Base-by-base conservation (phyloP, 2,113 vertebrate genomes). In the Rhabdomys dilectus region DNA sequence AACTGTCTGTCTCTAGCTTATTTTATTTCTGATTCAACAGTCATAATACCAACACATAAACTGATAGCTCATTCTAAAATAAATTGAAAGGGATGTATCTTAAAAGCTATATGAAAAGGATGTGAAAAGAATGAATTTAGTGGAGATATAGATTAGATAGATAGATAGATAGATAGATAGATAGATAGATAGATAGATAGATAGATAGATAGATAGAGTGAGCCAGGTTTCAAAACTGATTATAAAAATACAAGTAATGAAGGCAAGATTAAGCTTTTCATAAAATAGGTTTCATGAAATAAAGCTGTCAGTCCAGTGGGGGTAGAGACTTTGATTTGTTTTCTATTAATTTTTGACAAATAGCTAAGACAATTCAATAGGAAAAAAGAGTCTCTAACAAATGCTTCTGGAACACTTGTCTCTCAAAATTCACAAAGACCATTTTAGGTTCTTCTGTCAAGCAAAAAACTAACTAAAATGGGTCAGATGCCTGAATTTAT, bases 21-120 rank as follows among this genome's bases (percentile, higher is more conserved):
- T 34, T 86, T 84, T 80, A 64, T 86, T 76, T 36, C 29, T 36
- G 29, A 68, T 17, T 64, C 82, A 75, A 15, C 81, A 72, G 48
- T 72, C 45, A 90, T 5, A 91, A 36, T 84, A 45, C 39, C 21
- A 88, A 7, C 15, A 77, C 5, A 48, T 66, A 53, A 88, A 91
- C 75, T 70, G 56, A 87, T 89, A 66, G 15, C 48, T 94, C 12
- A 56, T 90, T 76, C 34, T 93, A 36, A 91, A 80, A 42, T 92
- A 66, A 26, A 64, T 58, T 87, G 19, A 73, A 72, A 77, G 21
- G 17, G 48, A 62, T 60, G 7, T 84, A 56, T 22, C 36, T 81
- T n/a, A 22, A 81, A 81, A 22, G n/a, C 19, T 53, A 80, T 80
- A n/a, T 56, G 51, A 56, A 56, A 56, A 80, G 34, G 19, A 56